Evolutionary conservation across 2,888 invertebrate genomes (phyloP).

Genomic region (Ceramica pisi): DNA sequence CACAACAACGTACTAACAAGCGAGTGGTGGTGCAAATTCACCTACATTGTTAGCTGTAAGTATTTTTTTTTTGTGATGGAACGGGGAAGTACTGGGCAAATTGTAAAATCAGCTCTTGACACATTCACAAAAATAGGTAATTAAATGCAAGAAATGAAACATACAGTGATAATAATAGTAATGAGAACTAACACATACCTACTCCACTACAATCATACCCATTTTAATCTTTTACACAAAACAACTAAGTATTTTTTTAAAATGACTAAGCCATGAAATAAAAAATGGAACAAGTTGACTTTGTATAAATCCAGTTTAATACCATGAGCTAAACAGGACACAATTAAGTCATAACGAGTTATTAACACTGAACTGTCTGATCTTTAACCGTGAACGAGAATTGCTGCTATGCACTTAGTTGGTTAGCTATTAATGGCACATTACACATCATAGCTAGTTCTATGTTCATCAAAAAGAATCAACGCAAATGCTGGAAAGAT

Average conservation of each 20-base stretch:
- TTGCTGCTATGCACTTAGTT: neutral
- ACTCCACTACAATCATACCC: neutral
- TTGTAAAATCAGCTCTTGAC: neutral
- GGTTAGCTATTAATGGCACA: neutral
- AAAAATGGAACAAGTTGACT: neutral
- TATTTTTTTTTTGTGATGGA: neutral
- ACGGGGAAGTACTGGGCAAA: neutral
- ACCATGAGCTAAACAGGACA: neutral
- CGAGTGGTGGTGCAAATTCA: neutral
- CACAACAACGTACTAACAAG: conserved; percentile 16
- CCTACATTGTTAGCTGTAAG: neutral
- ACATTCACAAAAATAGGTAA: neutral
- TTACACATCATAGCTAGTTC: no score
- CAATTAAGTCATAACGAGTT: conserved; percentile 1
- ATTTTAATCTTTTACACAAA: neutral
- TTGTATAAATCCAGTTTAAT: neutral
- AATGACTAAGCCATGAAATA: neutral
- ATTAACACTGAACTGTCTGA: conserved; percentile 10
- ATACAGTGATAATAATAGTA: neutral
- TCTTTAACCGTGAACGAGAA: conserved; percentile 17
- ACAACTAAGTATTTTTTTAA: neutral
- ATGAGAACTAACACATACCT: neutral
- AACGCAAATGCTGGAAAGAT: no score
- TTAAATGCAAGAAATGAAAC: no score
- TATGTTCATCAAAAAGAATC: no score